These are phyloP conservation scores for Menura novaehollandiae DNA, from an alignment of 2,113 vertebrate genomes.

Conservation along the genomic window DNA sequence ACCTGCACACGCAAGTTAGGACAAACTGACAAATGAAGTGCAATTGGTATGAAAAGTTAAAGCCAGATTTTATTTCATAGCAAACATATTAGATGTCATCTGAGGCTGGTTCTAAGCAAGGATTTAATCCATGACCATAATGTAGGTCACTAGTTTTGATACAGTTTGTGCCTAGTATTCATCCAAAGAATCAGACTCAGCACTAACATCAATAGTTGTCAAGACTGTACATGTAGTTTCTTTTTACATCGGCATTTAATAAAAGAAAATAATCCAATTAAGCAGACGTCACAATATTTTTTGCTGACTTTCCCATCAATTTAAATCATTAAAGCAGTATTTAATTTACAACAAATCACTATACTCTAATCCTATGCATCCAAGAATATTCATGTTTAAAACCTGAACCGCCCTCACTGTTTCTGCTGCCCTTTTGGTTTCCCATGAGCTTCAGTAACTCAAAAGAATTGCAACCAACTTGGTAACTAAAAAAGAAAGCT, in stretches of 20 bases:
- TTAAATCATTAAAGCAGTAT: not conserved
- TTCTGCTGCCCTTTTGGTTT: constrained; percentile 37
- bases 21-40: not conserved
- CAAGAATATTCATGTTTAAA: constrained; percentile 32
- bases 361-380: not conserved
- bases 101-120: not conserved
- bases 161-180: not conserved
- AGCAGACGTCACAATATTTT: not conserved
- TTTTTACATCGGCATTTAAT: not conserved
- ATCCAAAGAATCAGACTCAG: not conserved
- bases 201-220: not conserved
- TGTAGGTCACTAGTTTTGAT: not conserved
- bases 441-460: constrained; percentile 43
- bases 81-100: not conserved
- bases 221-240: not conserved
- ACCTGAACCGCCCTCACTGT: constrained; percentile 23
- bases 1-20: not conserved
- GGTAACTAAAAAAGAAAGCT: constrained; percentile 47
- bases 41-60: not conserved
- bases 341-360: constrained; percentile 3
- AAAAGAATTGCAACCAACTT: constrained; percentile 49
- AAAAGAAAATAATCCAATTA: not conserved
- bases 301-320: not conserved
- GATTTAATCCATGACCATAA: not conserved
- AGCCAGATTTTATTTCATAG: not conserved